phyloP scores from a whole-genome alignment of 2,797 vertebrate species.

The Orestias chungarensis region DNA sequence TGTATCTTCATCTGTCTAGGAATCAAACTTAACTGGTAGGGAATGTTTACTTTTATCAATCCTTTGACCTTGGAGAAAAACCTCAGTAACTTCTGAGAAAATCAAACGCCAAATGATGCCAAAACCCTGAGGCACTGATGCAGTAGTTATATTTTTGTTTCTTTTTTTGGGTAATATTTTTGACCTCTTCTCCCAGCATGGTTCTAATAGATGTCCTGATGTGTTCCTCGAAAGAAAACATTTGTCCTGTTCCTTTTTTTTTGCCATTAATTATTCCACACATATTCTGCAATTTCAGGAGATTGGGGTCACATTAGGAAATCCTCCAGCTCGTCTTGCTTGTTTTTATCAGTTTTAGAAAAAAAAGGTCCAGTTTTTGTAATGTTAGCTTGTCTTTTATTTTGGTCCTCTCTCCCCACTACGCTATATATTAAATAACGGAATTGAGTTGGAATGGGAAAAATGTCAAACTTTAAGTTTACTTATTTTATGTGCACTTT shows the following conservation, averaged over 20 bases:
- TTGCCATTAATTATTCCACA: too few species aligned
- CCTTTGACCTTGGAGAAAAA: neutral
- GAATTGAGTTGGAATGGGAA: too few species aligned
- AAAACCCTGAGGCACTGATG: neutral
- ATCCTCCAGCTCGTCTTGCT: too few species aligned
- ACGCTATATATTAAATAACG: neutral
- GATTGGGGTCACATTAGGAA: too few species aligned
- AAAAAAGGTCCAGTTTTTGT: neutral
- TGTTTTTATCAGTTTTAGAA: neutral
- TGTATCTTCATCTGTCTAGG: neutral
- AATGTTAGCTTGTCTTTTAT: neutral
- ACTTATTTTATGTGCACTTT: neutral
- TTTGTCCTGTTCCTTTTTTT: neutral
- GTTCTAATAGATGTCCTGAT: neutral
- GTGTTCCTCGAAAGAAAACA: neutral
- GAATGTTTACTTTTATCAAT: neutral
- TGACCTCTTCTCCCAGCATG: too few species aligned
- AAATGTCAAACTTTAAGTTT: neutral
- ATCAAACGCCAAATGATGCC: neutral
- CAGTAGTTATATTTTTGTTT: neutral
- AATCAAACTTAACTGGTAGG: too few species aligned
- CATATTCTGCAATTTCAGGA: too few species aligned
- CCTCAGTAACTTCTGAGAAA: neutral
- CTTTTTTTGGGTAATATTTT: too few species aligned
- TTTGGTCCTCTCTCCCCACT: neutral